These are phyloP conservation scores for Xestobium rufovillosum DNA, from an alignment of 2,888 invertebrate species.

Conservation along the genomic window DNA sequence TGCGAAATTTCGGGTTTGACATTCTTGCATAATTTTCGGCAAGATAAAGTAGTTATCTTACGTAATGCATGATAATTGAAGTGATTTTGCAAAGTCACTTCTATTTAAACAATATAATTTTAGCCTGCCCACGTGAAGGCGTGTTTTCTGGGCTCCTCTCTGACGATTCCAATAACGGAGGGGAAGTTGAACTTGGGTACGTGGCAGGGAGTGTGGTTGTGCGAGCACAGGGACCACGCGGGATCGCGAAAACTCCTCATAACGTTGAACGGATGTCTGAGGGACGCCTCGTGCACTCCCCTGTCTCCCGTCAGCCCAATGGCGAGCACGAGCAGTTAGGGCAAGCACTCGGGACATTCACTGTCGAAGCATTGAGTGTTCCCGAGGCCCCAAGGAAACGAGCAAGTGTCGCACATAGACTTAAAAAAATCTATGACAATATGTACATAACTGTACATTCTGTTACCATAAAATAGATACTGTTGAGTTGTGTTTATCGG, in stretches of 20 bases:
- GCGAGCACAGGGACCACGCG: slow-evolving; percentile 95
- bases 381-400: slow-evolving; percentile 32
- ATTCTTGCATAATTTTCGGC: no score
- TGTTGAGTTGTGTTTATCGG: slow-evolving; percentile 16
- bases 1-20: no score
- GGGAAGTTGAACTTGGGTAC: slow-evolving; percentile 92
- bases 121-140: slow-evolving; percentile 98
- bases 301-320: slow-evolving; percentile 78
- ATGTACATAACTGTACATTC: slow-evolving; percentile 45
- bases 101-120: no score
- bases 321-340: slow-evolving; percentile 90
- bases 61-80: no score
- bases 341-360: slow-evolving; percentile 52
- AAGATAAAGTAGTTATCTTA: no score
- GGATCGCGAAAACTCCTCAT: slow-evolving; percentile 80
- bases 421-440: slow-evolving; percentile 42
- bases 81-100: no score
- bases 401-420: slow-evolving; percentile 32
- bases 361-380: slow-evolving; percentile 43
- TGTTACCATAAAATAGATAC: slow-evolving; percentile 27
- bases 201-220: slow-evolving; percentile 98
- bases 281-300: slow-evolving; percentile 80
- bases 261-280: slow-evolving; percentile 83
- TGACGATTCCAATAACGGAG: slow-evolving; percentile 93
- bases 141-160: slow-evolving; percentile 89